Conservation (phyloP, 1,140 invertebrate genomes). For the Dinothrombium tinctorium region DNA sequence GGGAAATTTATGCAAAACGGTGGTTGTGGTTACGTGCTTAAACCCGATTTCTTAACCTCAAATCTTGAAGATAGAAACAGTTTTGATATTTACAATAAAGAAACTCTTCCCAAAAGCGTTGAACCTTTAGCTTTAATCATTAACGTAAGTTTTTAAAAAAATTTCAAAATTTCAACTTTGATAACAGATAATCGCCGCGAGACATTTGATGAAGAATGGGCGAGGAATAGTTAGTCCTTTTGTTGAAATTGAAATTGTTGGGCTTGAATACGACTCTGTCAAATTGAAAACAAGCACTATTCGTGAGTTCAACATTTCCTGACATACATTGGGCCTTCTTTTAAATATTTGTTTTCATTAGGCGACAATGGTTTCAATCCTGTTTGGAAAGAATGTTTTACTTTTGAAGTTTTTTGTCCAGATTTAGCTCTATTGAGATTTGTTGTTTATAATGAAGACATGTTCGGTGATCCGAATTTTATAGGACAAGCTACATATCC, state of each 20-base stretch:
- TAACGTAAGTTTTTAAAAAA: conserved; percentile 22
- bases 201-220: conserved; percentile 63
- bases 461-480: conserved; percentile 92
- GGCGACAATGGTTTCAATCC: conserved; percentile 94
- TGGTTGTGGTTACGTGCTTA: conserved; percentile 75
- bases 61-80: too few relatives aligned
- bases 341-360: conserved; percentile 23
- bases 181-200: conserved; percentile 49
- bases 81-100: conserved; percentile 50
- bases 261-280: conserved; percentile 60
- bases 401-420: conserved; percentile 68
- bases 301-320: conserved; percentile 10
- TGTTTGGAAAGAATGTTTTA: conserved; percentile 66
- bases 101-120: conserved; percentile 29
- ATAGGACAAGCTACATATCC: conserved; percentile 89
- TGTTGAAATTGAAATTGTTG: conserved; percentile 77
- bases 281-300: conserved; percentile 61
- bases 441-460: conserved; percentile 84
- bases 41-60: conserved; percentile 72
- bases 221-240: conserved; percentile 69
- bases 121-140: conserved; percentile 42
- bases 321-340: not conserved
- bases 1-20: conserved; percentile 76
- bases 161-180: not conserved
- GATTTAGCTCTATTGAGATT: conserved; percentile 73